These are phyloP conservation scores for Tangara arthus DNA, from an alignment of 2,797 vertebrate genomes.

Conservation along the genomic window DNA sequence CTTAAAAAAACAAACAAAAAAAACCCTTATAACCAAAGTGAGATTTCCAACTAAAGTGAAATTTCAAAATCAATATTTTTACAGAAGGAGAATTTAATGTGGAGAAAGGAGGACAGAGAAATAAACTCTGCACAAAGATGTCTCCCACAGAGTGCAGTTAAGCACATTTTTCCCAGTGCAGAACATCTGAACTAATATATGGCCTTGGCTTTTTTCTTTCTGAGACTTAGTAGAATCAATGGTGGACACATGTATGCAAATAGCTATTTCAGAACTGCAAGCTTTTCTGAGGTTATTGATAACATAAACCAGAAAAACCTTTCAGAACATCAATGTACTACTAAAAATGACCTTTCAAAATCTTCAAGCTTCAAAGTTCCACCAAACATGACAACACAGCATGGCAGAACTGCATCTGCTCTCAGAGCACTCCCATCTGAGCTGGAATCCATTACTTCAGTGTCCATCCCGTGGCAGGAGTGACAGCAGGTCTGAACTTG, in stretches of 20 bases:
- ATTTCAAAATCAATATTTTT: not conserved
- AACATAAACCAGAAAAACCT: not conserved
- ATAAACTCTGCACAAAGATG: not conserved
- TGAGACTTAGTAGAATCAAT: not conserved
- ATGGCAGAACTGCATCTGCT: not conserved
- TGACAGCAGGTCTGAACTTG: not conserved
- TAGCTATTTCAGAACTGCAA: not conserved
- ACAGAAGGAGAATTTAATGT: not conserved
- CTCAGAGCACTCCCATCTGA: not conserved
- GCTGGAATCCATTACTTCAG: not conserved
- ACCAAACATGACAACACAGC: not conserved
- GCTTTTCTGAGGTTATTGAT: not conserved
- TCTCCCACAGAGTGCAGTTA: not conserved
- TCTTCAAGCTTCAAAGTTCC: not conserved
- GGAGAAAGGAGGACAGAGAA: not conserved
- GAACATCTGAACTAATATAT: not conserved
- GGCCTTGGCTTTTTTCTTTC: not conserved
- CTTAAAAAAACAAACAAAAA: not conserved
- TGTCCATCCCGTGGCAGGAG: not conserved
- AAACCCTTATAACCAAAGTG: not conserved
- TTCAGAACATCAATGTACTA: not conserved
- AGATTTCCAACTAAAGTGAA: not conserved
- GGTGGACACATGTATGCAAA: not conserved
- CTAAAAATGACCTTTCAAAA: not conserved
- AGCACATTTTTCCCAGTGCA: not conserved